Evolutionary conservation across 2,888 invertebrate genomes (phyloP), one percentile per base, ranked within the genome.

Genomic region (Rambutsinella grinnellia): DNA sequence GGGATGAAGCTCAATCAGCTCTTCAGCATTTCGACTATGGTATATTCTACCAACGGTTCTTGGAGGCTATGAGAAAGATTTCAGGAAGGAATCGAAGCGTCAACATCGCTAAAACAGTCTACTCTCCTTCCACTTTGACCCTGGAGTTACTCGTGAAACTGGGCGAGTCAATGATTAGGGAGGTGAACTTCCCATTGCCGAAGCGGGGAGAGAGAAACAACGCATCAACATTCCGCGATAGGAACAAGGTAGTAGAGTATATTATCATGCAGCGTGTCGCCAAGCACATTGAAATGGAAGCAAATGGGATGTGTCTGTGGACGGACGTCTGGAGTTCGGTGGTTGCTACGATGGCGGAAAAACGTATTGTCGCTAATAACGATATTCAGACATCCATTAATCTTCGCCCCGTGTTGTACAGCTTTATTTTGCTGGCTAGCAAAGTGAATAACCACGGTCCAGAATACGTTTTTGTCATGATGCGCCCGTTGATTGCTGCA

Each of bases 11-110:
- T 3, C 23, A n/a, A 17, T 54, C n/a, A n/a, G 56, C 70, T 13
- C 19, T 63, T 13, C 62, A 56, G 21, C 70, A 63, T 36, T 70
- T 56, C 19, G 70, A 70, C 54, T 71, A 13, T 19, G 44, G 58
- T 6, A 58, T 63, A 15, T 71, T 71, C 28, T 71, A 71, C 19
- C 57, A 65, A 15, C 56, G 65, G 2, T 71, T 71, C 19, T 19
- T 71, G 15, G 71, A 71, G 28, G 28, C 21, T 1, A 28, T 65
- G n/a, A 57, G 58, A 21, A 15, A 27, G 0, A 57, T 71, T 15
- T 49, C 36, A 15, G 6, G 1, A 2, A 36, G 36, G 8, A n/a
- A 26, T 1, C n/a, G 53, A 13, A 27, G 10, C 2, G 57, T 65
- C 24, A 36, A n/a, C n/a, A 27, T 65, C 23, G 57, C 28, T 1